Evolutionary conservation across 2,797 vertebrate species (phyloP), one percentile per base, ranked within the genome.

Genomic region (Spinibarbus caldwelli): DNA sequence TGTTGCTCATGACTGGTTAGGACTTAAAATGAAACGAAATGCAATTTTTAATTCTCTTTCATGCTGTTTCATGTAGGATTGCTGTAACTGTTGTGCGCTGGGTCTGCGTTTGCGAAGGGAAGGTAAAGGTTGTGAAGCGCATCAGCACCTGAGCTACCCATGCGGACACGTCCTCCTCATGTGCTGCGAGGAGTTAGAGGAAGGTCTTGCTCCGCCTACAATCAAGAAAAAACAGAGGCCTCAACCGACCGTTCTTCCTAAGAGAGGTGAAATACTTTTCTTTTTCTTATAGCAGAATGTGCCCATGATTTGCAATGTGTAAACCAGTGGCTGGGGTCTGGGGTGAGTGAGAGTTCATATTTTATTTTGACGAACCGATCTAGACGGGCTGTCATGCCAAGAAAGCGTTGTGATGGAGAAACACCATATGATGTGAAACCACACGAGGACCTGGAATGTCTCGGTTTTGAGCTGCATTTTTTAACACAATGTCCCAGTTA

Each of bases 31-130:
- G 4, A 59, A 31, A 26, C 4, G 1, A 21, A 49, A 21, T 12
- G 2, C 64, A 21, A 4, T 52, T 75, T 73, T 70, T 1, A 1
- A 14, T 43, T 8, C 38, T 47, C n/a, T 59, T 49, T 21, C 1
- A 43, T 17, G 5, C 31, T 15, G 23, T 43, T 64, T 66, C 10
- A 45, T 23, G 19, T 91, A 99, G 98, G 96, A 97, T 92, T 99
- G 98, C 93, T 99, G 98, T 78, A 97, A 96, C 88, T 99, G 98
- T 91, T 99, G 98, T 45, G 91, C 93, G 9, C 90, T 99, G 82
- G 98, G 98, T 19, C 91, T 98, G 64, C 94, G 91, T 0, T 84
- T 97, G 36, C 93, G 91, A 49, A 92, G 84, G 0, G 95, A 96
- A 86, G 95, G 95, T 41, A 91, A 90, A 38, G 90, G 90, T 4